Base-by-base conservation (phyloP, 2,113 vertebrate genomes). In the Lagopus muta region DNA sequence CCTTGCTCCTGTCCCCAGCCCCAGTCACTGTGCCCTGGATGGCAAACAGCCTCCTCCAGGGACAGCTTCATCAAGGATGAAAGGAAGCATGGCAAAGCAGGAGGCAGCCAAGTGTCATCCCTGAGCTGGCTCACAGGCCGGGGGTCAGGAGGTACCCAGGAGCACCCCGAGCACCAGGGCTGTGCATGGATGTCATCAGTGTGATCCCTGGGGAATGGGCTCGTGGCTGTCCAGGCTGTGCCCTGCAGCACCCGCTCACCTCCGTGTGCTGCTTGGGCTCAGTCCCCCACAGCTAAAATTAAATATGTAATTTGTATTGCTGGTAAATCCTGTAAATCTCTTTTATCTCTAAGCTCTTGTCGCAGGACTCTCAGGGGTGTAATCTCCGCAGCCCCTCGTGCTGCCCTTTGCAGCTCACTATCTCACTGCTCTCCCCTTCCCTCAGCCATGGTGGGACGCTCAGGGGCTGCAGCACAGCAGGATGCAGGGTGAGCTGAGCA, bases 291-390 rank as follows among this genome's bases (percentile, higher is more conserved):
- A 83, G 90, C 90, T 95, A 83, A 85, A 93, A 94, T 96, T 92
- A 91, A 93, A 89, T 93, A 95, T 88, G 94, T 85, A 34, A 86
- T 95, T 95, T 94, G 82, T 91, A 88, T 92, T 80, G 90, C 96
- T 88, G 90, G 20, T 77, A 95, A 96, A 93, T 95, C 94, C 94
- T n/a, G 69, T 32, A 95, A 94, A 96, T 94, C 96, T 95, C 72
- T 96, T 69, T 82, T 89, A 82, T 94, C 96, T 93, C 88, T 94
- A 93, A 94, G 94, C 92, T 86, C 64, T 76, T 78, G 93, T 87
- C 83, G 65, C 90, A 80, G 67, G 90, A 90, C 43, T 86, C 32
- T 83, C 1, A 0, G 76, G 70, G 73, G 69, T 94, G 95, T 94
- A 95, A 96, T 95, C 96, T 90, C 22, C 1, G 3, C 1, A 4